Conservation (phyloP, 2,113 vertebrate species). For the Lagenorhynchus albirostris region DNA sequence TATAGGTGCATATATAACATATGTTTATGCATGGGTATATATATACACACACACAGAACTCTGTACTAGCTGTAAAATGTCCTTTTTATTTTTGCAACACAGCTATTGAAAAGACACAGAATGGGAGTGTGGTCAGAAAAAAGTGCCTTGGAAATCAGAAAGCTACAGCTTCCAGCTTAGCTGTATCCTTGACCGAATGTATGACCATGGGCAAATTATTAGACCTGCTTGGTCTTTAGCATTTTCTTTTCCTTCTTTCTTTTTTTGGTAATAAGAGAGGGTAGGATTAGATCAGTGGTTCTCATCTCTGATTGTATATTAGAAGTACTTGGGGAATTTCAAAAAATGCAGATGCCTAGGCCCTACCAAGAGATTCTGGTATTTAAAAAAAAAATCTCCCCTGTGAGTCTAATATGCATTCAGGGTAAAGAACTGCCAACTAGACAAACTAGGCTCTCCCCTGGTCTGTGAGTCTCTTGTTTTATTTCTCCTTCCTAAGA, state of each 20-base stretch:
- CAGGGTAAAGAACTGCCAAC: not conserved
- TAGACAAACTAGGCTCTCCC: not conserved
- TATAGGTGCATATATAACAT: not conserved
- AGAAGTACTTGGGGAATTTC: not conserved
- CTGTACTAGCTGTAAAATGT: not conserved
- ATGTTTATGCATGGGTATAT: not conserved
- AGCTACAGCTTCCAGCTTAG: not conserved
- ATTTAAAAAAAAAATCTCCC: not conserved
- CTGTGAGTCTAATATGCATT: not conserved
- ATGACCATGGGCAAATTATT: not conserved
- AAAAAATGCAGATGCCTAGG: not conserved
- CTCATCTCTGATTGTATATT: not conserved
- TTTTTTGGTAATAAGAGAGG: not conserved
- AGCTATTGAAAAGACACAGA: not conserved
- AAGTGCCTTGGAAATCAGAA: not conserved
- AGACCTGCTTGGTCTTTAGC: not conserved
- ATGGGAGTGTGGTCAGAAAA: not conserved
- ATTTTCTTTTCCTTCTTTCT: not conserved
- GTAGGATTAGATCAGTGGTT: not conserved
- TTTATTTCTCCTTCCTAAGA: not conserved
- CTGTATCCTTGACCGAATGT: not conserved
- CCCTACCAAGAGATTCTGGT: not conserved
- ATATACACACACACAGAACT: not conserved
- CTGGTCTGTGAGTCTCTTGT: not conserved
- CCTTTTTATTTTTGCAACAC: slow-evolving; percentile 1